phyloP scores from a whole-genome alignment of 1,140 invertebrate species.

The fruit fly (Drosophila melanogaster) region Release_6_plus_ISO1_MT NT_033779.5:18829501-18830000 shows the following conservation, averaged over 20 bases:
- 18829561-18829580: conserved; percentile 95
- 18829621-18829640: conserved; percentile 97
- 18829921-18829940: conserved; percentile 98
- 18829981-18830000: conserved; percentile 98
- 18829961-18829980: conserved; percentile 98
- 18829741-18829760: conserved; percentile 30
- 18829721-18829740: conserved; percentile 94
- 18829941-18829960: conserved; percentile 96
- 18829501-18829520: conserved; percentile 90
- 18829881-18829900: conserved; percentile 97
- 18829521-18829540: conserved; percentile 96
- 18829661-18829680: conserved; percentile 96
- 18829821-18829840: conserved; percentile 93
- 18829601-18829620: conserved; percentile 94
- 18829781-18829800: conserved; percentile 16
- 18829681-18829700: conserved; percentile 92
- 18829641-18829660: conserved; percentile 99
- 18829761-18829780: conserved; percentile 86
- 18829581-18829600: conserved; percentile 94
- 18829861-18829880: conserved; percentile 56
- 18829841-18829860: conserved; percentile 54
- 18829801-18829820: conserved; percentile 92
- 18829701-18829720: conserved; percentile 95
- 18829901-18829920: conserved; percentile 98
- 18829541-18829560: conserved; percentile 97